Evolutionary conservation across 1,140 invertebrate species (phyloP).

Genomic region (Polyergus mexicanus): DNA sequence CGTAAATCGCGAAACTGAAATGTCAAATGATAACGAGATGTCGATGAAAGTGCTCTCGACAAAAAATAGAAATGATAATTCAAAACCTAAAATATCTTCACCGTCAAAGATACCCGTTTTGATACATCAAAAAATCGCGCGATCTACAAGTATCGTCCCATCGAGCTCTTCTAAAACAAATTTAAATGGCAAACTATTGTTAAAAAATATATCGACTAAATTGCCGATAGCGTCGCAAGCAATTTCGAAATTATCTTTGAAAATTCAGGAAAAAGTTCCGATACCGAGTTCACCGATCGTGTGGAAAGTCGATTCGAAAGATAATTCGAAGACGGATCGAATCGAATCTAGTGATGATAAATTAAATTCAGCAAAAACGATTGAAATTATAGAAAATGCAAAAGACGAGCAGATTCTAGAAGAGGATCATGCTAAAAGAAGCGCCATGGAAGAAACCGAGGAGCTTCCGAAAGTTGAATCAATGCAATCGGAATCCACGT

Average conservation of each 20-base stretch:
- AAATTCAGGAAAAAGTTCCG: neutral
- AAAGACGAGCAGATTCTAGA: conserved; percentile 33
- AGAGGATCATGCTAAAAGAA: neutral
- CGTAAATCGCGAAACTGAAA: conserved; percentile 6
- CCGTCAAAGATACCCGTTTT: conserved; percentile 60
- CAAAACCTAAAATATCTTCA: neutral
- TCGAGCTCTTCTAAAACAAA: neutral
- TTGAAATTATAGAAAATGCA: conserved; percentile 40
- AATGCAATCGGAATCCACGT: neutral
- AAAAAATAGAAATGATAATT: neutral
- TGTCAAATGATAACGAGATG: neutral
- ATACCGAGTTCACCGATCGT: neutral
- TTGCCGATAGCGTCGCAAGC: conserved; percentile 30
- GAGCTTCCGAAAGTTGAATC: conserved; percentile 8
- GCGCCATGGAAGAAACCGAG: neutral
- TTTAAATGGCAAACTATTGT: neutral
- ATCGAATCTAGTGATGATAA: conserved; percentile 19
- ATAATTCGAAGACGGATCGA: neutral
- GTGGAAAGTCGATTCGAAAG: neutral
- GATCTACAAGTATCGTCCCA: neutral
- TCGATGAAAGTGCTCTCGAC: neutral
- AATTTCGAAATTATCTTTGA: conserved; percentile 27
- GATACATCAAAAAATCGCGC: conserved; percentile 1
- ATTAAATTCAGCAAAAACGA: neutral
- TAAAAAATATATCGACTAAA: conserved; percentile 17